Percentiles rank a stretch among this genome's conserved stretches.
Conservation (phyloP, 2,113 vertebrate species). For the Ictalurus punctatus region DNA sequence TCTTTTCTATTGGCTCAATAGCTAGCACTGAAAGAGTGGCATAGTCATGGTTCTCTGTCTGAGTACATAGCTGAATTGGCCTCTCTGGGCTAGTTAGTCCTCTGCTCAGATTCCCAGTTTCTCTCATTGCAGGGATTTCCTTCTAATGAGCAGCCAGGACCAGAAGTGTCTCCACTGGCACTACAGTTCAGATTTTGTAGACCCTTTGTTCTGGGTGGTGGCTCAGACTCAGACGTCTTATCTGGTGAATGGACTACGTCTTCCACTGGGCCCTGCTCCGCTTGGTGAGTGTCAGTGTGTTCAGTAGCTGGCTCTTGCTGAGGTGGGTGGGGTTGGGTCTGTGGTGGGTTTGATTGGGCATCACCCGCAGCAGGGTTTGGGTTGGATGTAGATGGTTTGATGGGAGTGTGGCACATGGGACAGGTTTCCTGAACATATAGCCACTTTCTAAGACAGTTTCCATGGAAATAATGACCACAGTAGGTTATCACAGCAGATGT, state of each 20-base stretch:
- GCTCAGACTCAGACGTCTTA: constrained; percentile 5
- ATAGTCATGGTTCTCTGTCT: not conserved
- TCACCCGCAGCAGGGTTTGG: constrained; percentile 42
- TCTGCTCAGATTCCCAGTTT: not conserved
- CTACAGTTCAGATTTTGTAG: constrained; percentile 52
- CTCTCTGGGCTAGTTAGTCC: constrained; percentile 25
- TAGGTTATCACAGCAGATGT: constrained; percentile 77
- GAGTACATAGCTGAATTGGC: not conserved
- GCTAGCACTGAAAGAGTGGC: not conserved
- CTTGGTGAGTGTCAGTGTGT: not conserved
- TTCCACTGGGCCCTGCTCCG: not conserved
- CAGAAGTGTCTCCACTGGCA: constrained; percentile 56
- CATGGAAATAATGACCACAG: constrained; percentile 83
- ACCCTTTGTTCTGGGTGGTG: not conserved
- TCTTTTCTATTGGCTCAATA: not conserved
- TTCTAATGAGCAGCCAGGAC: constrained; percentile 24
- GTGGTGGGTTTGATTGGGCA: not conserved
- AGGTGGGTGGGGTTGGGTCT: not conserved
- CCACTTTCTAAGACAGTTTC: constrained; percentile 83
- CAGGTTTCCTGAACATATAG: constrained; percentile 85
- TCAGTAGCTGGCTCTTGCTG: constrained; percentile 27
- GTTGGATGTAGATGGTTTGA: constrained; percentile 54
- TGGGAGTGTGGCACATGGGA: constrained; percentile 81
- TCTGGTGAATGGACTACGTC: constrained; percentile 7
- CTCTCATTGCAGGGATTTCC: not conserved